These are phyloP conservation scores for Alloplasta piceator DNA, from an alignment of 2,888 invertebrate species.

Conservation along the genomic window DNA sequence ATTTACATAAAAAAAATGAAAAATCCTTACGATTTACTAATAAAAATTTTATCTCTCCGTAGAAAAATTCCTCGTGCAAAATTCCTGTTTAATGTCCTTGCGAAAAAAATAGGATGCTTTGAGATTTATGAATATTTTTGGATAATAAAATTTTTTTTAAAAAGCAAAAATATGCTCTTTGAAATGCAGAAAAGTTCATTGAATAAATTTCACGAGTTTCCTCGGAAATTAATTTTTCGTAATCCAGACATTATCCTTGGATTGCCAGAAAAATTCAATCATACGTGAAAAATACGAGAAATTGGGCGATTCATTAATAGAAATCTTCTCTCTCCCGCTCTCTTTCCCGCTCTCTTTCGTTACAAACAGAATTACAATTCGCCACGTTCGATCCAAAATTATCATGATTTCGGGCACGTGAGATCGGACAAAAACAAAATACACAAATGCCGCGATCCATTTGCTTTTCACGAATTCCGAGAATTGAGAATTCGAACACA, in stretches of 20 bases:
- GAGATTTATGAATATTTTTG: background rate
- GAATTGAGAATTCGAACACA: conserved; percentile 21
- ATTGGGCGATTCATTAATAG: background rate
- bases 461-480: conserved; percentile 26
- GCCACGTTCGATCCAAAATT: background rate
- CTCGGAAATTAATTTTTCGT: too few relatives aligned
- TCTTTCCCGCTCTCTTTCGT: background rate
- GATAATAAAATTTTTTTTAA: background rate
- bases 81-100: background rate
- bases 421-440: conserved; percentile 26
- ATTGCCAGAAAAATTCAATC: too few relatives aligned
- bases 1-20: too few relatives aligned
- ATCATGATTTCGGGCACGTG: background rate
- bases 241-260: too few relatives aligned
- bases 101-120: background rate
- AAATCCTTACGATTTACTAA: too few relatives aligned
- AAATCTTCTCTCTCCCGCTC: background rate
- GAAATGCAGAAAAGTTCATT: too few relatives aligned
- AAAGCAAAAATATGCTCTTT: too few relatives aligned
- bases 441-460: background rate
- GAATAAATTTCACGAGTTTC: too few relatives aligned
- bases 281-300: background rate
- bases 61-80: background rate
- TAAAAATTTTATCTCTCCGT: too few relatives aligned
- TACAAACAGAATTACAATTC: background rate